phyloP scores from a whole-genome alignment of 1,140 invertebrate genomes.

The Pristionchus pacificus region DNA sequence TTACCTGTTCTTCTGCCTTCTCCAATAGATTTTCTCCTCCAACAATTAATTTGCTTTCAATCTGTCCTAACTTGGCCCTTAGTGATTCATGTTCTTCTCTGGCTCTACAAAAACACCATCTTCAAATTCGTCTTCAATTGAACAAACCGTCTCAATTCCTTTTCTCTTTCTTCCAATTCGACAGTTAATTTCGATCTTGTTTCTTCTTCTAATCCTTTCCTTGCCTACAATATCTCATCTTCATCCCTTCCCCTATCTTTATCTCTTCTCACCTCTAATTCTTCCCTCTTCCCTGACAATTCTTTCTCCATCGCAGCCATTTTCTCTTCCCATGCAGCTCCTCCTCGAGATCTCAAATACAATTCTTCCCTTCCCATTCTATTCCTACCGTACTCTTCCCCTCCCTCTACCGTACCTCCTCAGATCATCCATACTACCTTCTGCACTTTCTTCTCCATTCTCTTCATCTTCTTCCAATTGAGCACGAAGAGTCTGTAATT shows the following conservation, averaged over 20 bases:
- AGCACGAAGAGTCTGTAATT: constrained; percentile 5
- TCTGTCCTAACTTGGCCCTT: constrained; percentile 77
- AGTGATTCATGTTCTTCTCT: constrained; percentile 67
- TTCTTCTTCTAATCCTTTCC: background rate
- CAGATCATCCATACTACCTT: constrained; percentile 50
- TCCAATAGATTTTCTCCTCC: constrained; percentile 96
- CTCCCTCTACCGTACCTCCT: constrained; percentile 40
- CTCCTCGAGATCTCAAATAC: background rate
- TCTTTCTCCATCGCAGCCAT: background rate
- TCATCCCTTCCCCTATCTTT: constrained; percentile 31
- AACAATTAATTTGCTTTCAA: constrained; percentile 92
- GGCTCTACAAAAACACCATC: constrained; percentile 39
- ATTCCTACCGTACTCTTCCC: constrained; percentile 26
- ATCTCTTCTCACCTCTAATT: constrained; percentile 38
- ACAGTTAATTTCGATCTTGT: background rate
- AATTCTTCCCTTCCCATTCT: constrained; percentile 2
- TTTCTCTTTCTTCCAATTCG: constrained; percentile 39
- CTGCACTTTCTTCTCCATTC: constrained; percentile 52
- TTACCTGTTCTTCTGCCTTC: constrained; percentile 88
- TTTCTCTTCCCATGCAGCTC: constrained; percentile 30
- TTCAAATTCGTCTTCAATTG: constrained; percentile 38
- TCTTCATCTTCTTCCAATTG: constrained; percentile 42
- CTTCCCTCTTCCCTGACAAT: constrained; percentile 9
- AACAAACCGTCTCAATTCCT: constrained; percentile 36
- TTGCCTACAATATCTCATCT: constrained; percentile 20